These are phyloP conservation scores for Notocelia uddmanniana DNA, from an alignment of 2,888 invertebrate genomes.

Conservation along the genomic window DNA sequence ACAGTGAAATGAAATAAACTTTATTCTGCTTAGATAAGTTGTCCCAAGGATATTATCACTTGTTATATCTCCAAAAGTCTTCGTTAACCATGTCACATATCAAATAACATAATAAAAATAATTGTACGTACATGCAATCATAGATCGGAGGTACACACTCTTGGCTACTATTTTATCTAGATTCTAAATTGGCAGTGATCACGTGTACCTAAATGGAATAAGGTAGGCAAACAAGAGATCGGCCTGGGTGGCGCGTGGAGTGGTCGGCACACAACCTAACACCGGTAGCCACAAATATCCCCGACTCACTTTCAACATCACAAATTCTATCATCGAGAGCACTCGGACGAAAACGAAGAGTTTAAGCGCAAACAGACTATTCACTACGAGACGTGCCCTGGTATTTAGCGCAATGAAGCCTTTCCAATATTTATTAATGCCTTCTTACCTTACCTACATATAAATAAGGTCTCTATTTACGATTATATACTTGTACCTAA, in stretches of 20 bases:
- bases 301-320: constrained; percentile 71
- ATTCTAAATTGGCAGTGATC: constrained; percentile 37
- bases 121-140: neutral
- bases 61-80: no score
- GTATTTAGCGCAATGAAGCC: constrained; percentile 12
- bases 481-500: no score
- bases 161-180: constrained; percentile 18
- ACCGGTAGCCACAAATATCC: constrained; percentile 82
- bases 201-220: constrained; percentile 52
- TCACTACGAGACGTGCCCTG: neutral
- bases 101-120: no score
- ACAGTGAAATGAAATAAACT: no score
- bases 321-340: constrained; percentile 66
- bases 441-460: neutral
- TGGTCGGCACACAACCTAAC: constrained; percentile 79
- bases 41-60: no score
- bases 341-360: constrained; percentile 49
- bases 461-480: no score
- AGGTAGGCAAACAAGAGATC: constrained; percentile 54
- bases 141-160: neutral
- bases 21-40: no score
- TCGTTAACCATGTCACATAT: no score
- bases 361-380: constrained; percentile 41
- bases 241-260: constrained; percentile 79
- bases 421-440: neutral